Evolutionary conservation across 2,888 invertebrate genomes (phyloP), one percentile per base, ranked within the genome.

Genomic region (Globia sparganii): DNA sequence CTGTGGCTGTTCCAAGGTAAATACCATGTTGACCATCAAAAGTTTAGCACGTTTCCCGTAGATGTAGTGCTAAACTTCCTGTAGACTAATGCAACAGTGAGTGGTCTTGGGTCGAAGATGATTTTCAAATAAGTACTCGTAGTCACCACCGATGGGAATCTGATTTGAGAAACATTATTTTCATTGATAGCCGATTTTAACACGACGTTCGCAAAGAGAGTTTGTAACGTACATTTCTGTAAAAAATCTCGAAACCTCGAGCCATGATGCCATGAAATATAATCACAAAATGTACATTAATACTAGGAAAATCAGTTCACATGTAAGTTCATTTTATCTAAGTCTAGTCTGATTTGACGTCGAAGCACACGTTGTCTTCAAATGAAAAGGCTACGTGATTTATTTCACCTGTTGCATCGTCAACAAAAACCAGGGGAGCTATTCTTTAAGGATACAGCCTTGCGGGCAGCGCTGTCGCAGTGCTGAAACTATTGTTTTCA

Each of bases 1-100:
- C 77, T 81, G 56, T 79, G 66, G 37, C 56, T 69, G 56, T 58
- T 79, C 73, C 81, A 86, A 85, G 80, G 83, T 77, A 76, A 62
- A 53, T 70, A 64, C 59, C 43, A 72, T 62, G 76, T 69, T 72
- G 67, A 58, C 40, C 70, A 70, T 66, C 65, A 77, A 74, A 83
- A 58, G 15, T 64, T 66, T 28, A 58, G 28, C 53, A 25, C 18
- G 18, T 72, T 21, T 58, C 58, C 34, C 58, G n/a, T 21, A 40
- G 59, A 43, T 13, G n/a, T 70, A 58, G 3, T 46, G 31, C 31
- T 40, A n/a, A 65, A 49, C 13, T 34, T 53, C n/a, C n/a, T 65
- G 21, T 58, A 5, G n/a, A 49, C 64, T 25, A 64, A 11, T 15
- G 25, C 28, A n/a, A 40, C 37, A 18, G 18, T 49, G 13, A 40